These are phyloP conservation scores for Palaemon carinicauda DNA, from an alignment of 1,140 invertebrate species.

Conservation along the genomic window DNA sequence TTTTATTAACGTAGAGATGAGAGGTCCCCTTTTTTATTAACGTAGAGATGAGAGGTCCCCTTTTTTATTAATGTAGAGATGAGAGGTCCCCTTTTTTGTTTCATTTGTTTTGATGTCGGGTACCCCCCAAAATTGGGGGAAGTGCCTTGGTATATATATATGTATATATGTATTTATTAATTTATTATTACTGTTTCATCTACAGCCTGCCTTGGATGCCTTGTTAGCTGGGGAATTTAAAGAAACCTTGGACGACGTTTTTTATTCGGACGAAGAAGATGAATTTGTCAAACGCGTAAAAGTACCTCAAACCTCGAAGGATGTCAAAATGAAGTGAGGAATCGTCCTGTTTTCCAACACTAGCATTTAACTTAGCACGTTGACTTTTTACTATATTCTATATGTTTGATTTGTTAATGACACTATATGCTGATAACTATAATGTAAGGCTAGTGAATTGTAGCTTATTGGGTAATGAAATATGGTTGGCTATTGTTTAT, in stretches of 20 bases:
- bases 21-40: too few relatives aligned
- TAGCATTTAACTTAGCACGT: neutral
- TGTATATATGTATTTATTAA: too few relatives aligned
- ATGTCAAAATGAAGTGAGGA: conserved; percentile 66
- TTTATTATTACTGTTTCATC: too few relatives aligned
- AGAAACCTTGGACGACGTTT: conserved; percentile 62
- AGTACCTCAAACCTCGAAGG: neutral
- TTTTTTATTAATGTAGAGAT: too few relatives aligned
- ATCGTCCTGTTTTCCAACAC: neutral
- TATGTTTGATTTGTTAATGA: neutral
- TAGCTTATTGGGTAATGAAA: too few relatives aligned
- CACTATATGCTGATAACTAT: neutral
- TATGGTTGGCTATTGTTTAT: neutral
- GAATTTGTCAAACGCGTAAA: conserved; percentile 39
- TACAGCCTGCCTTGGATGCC: conserved; percentile 65
- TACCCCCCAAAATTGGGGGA: too few relatives aligned
- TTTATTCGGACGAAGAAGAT: conserved; percentile 66
- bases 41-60: too few relatives aligned
- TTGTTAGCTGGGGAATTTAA: conserved; percentile 63
- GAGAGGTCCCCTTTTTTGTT: too few relatives aligned
- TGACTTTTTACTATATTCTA: neutral
- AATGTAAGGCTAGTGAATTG: neutral
- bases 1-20: too few relatives aligned
- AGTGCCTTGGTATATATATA: too few relatives aligned
- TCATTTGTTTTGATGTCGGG: too few relatives aligned